Conservation (phyloP, 2,797 vertebrate genomes). For the Sebastolobus altivelis region DNA sequence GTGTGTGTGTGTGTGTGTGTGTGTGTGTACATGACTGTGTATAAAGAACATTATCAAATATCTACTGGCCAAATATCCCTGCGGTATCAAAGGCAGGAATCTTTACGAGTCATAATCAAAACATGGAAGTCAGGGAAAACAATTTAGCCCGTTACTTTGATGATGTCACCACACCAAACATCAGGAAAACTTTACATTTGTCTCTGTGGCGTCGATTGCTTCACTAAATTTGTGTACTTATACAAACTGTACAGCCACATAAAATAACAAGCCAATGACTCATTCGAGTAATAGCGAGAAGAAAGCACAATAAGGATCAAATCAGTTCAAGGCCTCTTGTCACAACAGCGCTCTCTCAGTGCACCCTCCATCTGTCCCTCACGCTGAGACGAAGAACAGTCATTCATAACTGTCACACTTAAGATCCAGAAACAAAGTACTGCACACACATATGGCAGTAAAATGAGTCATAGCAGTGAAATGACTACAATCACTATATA, state of each 20-base stretch:
- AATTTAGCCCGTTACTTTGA: conserved; percentile 64
- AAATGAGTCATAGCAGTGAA: conserved; percentile 42
- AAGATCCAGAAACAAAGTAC: conserved; percentile 48
- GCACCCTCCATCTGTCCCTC: conserved; percentile 59
- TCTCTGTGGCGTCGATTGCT: conserved; percentile 54
- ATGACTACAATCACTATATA: conserved; percentile 48
- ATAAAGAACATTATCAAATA: conserved; percentile 61
- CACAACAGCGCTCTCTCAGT: conserved; percentile 30
- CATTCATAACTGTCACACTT: conserved; percentile 50
- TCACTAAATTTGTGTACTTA: conserved; percentile 47
- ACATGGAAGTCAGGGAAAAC: conserved; percentile 74
- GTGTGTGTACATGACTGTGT: conserved; percentile 62
- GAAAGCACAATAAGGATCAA: conserved; percentile 27
- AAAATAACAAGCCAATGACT: conserved; percentile 55
- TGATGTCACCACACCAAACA: conserved; percentile 77
- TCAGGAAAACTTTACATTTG: conserved; percentile 67
- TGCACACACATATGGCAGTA: conserved; percentile 39
- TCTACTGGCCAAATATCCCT: conserved; percentile 58
- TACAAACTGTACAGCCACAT: conserved; percentile 65
- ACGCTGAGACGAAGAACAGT: conserved; percentile 48
- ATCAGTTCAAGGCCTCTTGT: conserved; percentile 49
- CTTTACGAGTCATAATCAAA: conserved; percentile 63
- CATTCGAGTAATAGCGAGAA: conserved; percentile 25
- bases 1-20: conserved; percentile 50
- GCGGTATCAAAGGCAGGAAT: conserved; percentile 55